Conservation (phyloP, 2,113 vertebrate species). For the Gymnogyps californianus region DNA sequence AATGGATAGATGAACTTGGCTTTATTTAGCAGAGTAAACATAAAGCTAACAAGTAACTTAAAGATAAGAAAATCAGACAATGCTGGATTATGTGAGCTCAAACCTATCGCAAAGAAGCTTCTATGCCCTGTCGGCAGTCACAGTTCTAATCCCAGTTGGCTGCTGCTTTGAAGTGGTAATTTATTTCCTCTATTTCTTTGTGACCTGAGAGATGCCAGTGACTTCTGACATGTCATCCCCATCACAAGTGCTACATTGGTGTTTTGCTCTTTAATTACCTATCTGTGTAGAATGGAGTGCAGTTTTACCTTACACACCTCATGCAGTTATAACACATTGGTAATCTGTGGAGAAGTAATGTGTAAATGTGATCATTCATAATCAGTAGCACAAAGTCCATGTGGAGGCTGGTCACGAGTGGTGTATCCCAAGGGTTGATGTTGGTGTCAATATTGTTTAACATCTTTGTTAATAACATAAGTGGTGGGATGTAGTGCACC, state of each 20-base stretch:
- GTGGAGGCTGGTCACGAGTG: neutral
- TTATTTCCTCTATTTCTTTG: neutral
- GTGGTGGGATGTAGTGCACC: neutral
- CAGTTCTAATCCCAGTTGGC: neutral
- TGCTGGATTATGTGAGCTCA: neutral
- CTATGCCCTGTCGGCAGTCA: neutral
- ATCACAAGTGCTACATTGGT: neutral
- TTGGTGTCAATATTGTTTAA: neutral
- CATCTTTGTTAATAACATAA: neutral
- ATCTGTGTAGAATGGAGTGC: accelerated
- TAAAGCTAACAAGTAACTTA: neutral
- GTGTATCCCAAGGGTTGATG: neutral
- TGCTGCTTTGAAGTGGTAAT: neutral
- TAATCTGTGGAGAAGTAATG: neutral
- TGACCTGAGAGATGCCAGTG: neutral
- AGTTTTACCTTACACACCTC: neutral
- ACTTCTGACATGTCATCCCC: neutral
- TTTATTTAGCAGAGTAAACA: neutral
- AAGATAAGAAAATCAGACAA: neutral
- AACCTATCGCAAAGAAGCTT: neutral
- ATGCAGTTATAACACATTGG: neutral
- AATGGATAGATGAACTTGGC: neutral
- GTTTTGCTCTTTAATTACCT: neutral
- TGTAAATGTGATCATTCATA: neutral
- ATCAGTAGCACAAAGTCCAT: neutral